Percentiles rank a stretch among this genome's conserved stretches.
Conservation (phyloP, 1,140 invertebrate genomes). For the Ruditapes philippinarum region DNA sequence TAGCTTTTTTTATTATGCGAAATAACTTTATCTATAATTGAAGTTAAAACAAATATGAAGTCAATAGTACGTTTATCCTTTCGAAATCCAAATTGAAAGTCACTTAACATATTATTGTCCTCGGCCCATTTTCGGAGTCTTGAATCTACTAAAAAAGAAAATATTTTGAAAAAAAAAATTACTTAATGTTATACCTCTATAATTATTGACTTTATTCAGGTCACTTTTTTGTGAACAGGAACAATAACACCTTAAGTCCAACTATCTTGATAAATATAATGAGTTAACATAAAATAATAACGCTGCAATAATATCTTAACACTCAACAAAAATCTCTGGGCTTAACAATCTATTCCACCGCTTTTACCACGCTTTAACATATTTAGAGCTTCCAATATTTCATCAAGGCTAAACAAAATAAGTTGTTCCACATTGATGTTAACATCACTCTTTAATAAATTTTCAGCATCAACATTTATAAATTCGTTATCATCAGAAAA, state of each 20-base stretch:
- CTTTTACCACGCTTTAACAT: slow-evolving; percentile 1
- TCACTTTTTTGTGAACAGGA: slow-evolving; percentile 50
- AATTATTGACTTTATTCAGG: slow-evolving; percentile 53
- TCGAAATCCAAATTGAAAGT: slow-evolving; percentile 52
- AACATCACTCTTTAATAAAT: no score
- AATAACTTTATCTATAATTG: slow-evolving; percentile 27
- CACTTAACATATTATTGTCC: slow-evolving; percentile 1
- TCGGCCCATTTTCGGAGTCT: slow-evolving; percentile 31
- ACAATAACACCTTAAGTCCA: slow-evolving; percentile 53
- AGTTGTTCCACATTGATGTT: no score
- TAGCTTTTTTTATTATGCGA: slow-evolving; percentile 22
- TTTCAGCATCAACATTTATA: no score
- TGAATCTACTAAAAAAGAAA: slow-evolving; percentile 45
- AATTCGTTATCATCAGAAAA: no score
- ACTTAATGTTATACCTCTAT: slow-evolving; percentile 48
- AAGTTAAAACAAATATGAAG: slow-evolving; percentile 45
- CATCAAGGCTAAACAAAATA: no score
- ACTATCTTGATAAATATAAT: slow-evolving; percentile 32
- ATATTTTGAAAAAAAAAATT: slow-evolving; percentile 8
- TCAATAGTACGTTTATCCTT: slow-evolving; percentile 14
- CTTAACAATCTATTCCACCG: not conserved
- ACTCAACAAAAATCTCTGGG: not conserved
- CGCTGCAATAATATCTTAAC: not conserved
- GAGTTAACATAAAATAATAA: slow-evolving; percentile 29
- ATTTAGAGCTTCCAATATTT: no score